These are phyloP conservation scores for Acanthopleura granulata DNA, from an alignment of 2,888 invertebrate genomes.

Conservation along the genomic window DNA sequence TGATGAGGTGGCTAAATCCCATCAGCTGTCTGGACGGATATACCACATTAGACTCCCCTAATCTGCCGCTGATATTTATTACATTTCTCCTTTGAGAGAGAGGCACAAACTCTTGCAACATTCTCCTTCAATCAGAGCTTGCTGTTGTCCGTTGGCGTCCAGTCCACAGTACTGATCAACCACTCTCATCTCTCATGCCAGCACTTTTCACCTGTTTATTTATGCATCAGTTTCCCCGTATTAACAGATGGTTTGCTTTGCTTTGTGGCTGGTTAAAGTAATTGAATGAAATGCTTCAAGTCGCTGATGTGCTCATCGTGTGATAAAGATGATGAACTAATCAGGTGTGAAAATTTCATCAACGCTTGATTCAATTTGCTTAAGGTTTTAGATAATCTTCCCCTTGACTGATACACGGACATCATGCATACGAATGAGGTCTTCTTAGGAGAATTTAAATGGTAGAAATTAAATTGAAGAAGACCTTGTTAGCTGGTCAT, in stretches of 20 bases:
- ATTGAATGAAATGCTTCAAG: background rate
- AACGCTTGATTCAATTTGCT: conserved; percentile 14
- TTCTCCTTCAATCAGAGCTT: background rate
- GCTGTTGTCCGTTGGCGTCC: background rate
- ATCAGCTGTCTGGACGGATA: no score
- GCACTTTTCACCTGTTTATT: background rate
- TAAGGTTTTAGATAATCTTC: background rate
- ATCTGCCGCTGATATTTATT: conserved; percentile 5
- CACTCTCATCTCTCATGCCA: no score
- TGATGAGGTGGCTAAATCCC: no score
- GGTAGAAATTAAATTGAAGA: no score
- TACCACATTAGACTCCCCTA: background rate
- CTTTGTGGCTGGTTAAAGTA: conserved; percentile 14
- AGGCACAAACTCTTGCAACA: background rate
- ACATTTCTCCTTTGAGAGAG: conserved; percentile 15
- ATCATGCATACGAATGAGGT: no score
- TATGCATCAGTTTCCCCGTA: background rate
- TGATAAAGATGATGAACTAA: conserved; percentile 16
- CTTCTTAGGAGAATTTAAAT: no score
- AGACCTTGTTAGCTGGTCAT: no score
- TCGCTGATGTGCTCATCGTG: conserved; percentile 15
- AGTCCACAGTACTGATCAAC: background rate
- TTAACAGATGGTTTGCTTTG: conserved; percentile 13
- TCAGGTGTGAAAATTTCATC: conserved; percentile 20
- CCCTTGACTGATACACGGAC: no score